Percentiles rank a stretch among this genome's conserved stretches.
phyloP scores from a whole-genome alignment of 2,797 vertebrate species.

The Okamejei kenojei region DNA sequence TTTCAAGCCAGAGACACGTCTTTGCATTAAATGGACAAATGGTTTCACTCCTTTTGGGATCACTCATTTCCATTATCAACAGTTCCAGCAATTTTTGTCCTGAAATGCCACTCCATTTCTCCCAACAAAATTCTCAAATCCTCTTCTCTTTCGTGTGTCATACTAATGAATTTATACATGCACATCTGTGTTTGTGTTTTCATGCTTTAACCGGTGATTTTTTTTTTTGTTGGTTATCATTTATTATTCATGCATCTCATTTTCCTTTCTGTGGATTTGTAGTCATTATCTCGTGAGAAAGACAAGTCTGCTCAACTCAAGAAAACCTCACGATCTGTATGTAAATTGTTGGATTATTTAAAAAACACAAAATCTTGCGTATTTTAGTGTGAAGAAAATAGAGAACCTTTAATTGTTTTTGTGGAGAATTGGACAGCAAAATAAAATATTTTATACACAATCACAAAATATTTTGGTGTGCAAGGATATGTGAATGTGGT shows the following conservation, averaged over 20 bases:
- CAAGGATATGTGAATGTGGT: background rate
- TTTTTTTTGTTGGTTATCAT: background rate
- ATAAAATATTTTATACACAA: background rate
- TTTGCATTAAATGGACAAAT: background rate
- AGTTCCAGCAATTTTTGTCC: too few species aligned
- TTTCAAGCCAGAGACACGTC: background rate
- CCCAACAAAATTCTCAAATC: background rate
- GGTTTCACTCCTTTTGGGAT: background rate
- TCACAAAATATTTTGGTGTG: background rate
- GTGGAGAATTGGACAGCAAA: background rate
- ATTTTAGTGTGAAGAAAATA: background rate
- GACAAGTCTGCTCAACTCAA: slow-evolving; percentile 44
- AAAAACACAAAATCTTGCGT: background rate
- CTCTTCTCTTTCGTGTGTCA: background rate
- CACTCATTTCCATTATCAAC: background rate
- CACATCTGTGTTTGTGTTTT: background rate
- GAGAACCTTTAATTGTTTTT: background rate
- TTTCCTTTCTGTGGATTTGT: slow-evolving; percentile 6
- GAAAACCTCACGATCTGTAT: slow-evolving; percentile 67
- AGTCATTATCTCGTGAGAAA: slow-evolving; percentile 39
- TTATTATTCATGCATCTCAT: slow-evolving; percentile 41
- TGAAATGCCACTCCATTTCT: background rate
- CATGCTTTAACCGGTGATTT: background rate
- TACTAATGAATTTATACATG: background rate
- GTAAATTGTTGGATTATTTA: slow-evolving; percentile 47